A percentile compares a stretch with the other conserved stretches of the same genome.
Evolutionary conservation across 2,797 vertebrate genomes (phyloP).

Genomic region (Varecia variegata): DNA sequence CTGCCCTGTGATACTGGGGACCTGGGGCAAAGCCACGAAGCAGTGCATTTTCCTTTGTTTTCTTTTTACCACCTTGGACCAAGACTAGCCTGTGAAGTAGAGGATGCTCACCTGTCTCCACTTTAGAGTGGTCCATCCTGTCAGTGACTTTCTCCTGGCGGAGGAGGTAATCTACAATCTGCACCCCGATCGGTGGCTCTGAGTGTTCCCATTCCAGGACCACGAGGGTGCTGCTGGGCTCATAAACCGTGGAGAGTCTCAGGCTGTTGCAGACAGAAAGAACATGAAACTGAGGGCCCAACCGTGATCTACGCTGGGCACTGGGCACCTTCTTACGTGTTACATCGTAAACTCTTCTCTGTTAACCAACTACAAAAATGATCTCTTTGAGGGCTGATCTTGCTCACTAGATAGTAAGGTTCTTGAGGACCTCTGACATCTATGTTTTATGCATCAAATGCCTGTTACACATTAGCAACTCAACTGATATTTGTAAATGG

Average conservation of each 20-base stretch:
- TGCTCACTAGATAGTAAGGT: neutral
- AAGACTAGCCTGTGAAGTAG: neutral
- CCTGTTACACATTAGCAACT: neutral
- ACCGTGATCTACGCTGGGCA: accelerated
- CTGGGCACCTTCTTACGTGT: neutral
- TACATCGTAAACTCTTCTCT: neutral
- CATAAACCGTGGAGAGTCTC: conserved; percentile 92
- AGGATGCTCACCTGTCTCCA: conserved; percentile 92
- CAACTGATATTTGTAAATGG: neutral
- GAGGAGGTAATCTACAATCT: conserved; percentile 96
- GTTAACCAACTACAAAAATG: neutral
- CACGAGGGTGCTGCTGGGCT: conserved; percentile 97
- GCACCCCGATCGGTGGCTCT: conserved; percentile 95
- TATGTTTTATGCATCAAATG: neutral
- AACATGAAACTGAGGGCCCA: neutral
- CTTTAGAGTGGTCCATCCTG: conserved; percentile 96
- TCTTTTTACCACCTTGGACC: neutral
- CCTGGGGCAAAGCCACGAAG: neutral
- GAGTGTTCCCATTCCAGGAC: conserved; percentile 97
- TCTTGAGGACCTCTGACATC: neutral
- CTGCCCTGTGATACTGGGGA: accelerated
- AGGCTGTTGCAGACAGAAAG: conserved; percentile 84
- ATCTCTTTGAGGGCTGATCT: neutral
- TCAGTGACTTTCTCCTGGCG: conserved; percentile 98
- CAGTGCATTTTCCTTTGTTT: neutral